These are phyloP conservation scores for Camponotus fellah DNA, from an alignment of 2,888 invertebrate genomes.

Conservation along the genomic window DNA sequence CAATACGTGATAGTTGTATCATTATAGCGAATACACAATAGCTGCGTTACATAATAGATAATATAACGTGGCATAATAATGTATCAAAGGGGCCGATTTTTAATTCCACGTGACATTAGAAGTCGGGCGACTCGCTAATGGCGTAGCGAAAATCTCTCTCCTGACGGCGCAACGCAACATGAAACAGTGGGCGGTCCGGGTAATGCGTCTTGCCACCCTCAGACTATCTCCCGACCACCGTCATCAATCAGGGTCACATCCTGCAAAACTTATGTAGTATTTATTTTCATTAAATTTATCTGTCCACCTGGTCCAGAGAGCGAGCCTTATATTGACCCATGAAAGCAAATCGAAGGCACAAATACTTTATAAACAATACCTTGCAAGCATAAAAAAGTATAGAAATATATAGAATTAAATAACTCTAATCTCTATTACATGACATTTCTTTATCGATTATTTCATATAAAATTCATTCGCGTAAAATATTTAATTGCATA, in stretches of 20 bases:
- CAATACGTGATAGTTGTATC: neutral
- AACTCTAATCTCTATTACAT: neutral
- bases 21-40: neutral
- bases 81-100: constrained; percentile 56
- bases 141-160: constrained; percentile 72
- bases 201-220: constrained; percentile 85
- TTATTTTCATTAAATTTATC: constrained; percentile 84
- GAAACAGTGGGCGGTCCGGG: constrained; percentile 77
- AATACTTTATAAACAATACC: neutral
- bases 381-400: neutral
- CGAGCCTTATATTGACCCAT: constrained; percentile 9
- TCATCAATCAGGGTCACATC: constrained; percentile 84
- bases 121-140: constrained; percentile 71
- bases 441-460: neutral
- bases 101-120: constrained; percentile 67
- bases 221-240: constrained; percentile 79
- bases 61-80: neutral
- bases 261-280: constrained; percentile 84
- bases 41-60: neutral
- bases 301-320: constrained; percentile 43
- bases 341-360: neutral
- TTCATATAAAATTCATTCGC: neutral
- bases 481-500: constrained; percentile 6
- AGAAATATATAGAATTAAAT: neutral
- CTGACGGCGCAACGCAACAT: constrained; percentile 70